phyloP scores from a whole-genome alignment of 1,140 invertebrate species.

The Arctopsyche grandis region DNA sequence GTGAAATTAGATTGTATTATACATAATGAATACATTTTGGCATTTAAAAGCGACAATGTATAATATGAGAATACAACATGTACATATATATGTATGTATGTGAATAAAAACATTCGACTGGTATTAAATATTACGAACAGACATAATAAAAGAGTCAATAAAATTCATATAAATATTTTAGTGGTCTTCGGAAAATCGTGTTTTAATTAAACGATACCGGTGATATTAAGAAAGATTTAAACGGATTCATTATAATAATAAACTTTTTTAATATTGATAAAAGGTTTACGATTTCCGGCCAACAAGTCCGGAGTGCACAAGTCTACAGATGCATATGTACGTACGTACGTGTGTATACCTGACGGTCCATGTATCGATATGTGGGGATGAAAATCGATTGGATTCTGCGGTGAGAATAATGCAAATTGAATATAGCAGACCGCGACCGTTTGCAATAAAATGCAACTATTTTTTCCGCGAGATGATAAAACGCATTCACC shows the following conservation, averaged over 20 bases:
- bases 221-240: background rate
- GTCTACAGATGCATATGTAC: background rate
- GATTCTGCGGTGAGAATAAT: conserved; percentile 42
- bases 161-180: too few species aligned
- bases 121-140: too few species aligned
- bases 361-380: background rate
- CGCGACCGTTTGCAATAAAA: conserved; percentile 4
- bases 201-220: too few species aligned
- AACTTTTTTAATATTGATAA: background rate
- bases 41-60: too few species aligned
- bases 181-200: too few species aligned
- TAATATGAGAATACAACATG: too few species aligned
- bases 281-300: background rate
- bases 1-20: background rate
- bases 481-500: background rate
- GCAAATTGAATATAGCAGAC: conserved; percentile 43
- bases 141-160: too few species aligned
- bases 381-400: conserved; percentile 38
- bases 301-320: background rate
- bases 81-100: too few species aligned
- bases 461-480: background rate
- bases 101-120: too few species aligned
- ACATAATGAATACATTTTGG: background rate
- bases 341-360: background rate
- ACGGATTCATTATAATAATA: background rate